Evolutionary conservation across 2,113 vertebrate species (phyloP).

Genomic region (Bothrops jararaca): DNA sequence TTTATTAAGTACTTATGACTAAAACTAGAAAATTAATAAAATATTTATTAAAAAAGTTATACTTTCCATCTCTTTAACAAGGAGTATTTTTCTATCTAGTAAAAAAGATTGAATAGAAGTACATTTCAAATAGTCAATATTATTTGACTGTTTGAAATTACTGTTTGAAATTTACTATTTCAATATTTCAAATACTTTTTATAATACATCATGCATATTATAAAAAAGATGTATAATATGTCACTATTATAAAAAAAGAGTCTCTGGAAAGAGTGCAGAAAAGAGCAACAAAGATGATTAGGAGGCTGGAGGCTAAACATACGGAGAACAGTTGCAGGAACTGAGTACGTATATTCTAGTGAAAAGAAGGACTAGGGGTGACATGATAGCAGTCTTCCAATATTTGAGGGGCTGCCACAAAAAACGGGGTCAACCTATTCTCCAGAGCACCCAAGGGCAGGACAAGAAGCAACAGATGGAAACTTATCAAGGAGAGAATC

Average conservation of each 20-base stretch:
- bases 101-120: not conserved
- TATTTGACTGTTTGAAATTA: not conserved
- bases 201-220: not conserved
- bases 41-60: not conserved
- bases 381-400: not conserved
- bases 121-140: not conserved
- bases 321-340: not conserved
- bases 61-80: not conserved
- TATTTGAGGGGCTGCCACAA: not conserved
- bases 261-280: too few relatives aligned
- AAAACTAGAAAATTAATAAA: too few relatives aligned
- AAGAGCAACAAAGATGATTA: not conserved
- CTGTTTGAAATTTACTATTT: not conserved
- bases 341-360: not conserved
- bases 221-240: not conserved
- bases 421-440: not conserved
- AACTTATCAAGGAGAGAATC: not conserved
- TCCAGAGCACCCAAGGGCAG: not conserved
- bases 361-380: not conserved
- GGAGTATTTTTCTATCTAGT: not conserved
- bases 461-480: not conserved
- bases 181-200: not conserved
- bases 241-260: not conserved
- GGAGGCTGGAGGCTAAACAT: not conserved
- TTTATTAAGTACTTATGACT: too few relatives aligned